Percentiles rank a stretch among this genome's conserved stretches.
Evolutionary conservation across 1,140 invertebrate genomes (phyloP).

Genomic region (Aphaenogaster ashmeadi): DNA sequence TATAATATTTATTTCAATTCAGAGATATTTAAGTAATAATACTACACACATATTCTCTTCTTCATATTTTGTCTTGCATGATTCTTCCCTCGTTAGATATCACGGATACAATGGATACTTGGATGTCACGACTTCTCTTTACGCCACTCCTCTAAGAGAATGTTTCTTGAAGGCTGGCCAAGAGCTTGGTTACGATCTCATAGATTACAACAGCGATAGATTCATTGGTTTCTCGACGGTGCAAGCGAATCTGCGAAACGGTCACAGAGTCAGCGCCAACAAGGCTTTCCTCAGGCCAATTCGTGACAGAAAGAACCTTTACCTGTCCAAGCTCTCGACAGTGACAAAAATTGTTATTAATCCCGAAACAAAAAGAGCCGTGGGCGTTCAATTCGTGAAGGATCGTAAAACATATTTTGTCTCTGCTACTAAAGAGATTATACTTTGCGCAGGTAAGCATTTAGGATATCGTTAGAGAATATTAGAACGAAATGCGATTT

Average conservation of each 20-base stretch:
- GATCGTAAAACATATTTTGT: conserved; percentile 85
- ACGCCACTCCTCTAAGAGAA: conserved; percentile 88
- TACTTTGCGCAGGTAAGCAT: conserved; percentile 86
- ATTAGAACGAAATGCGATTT: neutral
- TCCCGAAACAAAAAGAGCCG: conserved; percentile 88
- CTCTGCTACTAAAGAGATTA: conserved; percentile 88
- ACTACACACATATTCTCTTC: neutral
- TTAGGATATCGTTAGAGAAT: neutral
- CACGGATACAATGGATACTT: conserved; percentile 91
- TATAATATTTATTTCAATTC: neutral
- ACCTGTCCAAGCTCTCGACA: conserved; percentile 90
- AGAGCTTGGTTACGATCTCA: conserved; percentile 87
- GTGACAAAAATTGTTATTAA: conserved; percentile 91
- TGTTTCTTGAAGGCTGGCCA: conserved; percentile 88
- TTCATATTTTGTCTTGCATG: neutral
- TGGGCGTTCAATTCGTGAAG: conserved; percentile 91
- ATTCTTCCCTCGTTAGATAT: conserved; percentile 81
- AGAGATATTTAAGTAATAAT: neutral
- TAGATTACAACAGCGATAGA: conserved; percentile 89
- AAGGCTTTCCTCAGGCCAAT: conserved; percentile 91
- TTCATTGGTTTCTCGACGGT: conserved; percentile 89
- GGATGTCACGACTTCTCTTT: conserved; percentile 90
- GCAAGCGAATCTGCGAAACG: conserved; percentile 91
- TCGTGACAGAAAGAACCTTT: conserved; percentile 90
- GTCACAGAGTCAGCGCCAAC: conserved; percentile 90